Base-by-base conservation (phyloP, 2,797 vertebrate species). In the Microcaecilia unicolor region DNA sequence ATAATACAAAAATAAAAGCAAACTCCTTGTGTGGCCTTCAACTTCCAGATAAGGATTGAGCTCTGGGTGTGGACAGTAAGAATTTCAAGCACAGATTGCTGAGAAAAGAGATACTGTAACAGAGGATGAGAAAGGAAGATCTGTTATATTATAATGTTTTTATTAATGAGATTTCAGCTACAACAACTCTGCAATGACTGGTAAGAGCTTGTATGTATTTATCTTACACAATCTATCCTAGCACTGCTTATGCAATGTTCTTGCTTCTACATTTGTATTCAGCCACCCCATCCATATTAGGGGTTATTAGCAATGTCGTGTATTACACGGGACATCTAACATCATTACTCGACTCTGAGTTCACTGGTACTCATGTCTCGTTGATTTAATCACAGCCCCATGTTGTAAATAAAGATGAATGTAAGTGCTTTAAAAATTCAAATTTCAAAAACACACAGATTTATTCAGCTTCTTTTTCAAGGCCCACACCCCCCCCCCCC, bases 231-330 rank as follows among this genome's bases (percentile, higher is more conserved):
- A 42, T 53, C 31, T 41, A 33, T 40, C 36, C 15, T 44, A 25
- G 5, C 19, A 12, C 29, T 45, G 50, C 24, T 37, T 57, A 18
- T 29, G 28, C 7, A 18, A 18, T 58, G 26, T 11, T 36, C 22
- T 21, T 28, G 25, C n/a, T 12, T 8, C 20, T 30, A 25, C 29
- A 10, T 34, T 51, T 61, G 70, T 76, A 65, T 70, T 68, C 55
- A 69, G 58, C 51, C 44, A 6, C 3, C 25, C 16, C 28, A 28
- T 28, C n/a, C 15, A 49, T 49, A 11, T 38, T 46, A 44, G 47
- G 43, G 32, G 35, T 27, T 41, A 41, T 42, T 23, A 46, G 32
- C 46, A 48, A 53, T 58, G 60, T 58, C 37, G 61, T 22, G 10
- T 25, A 21, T 49, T 50, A 11, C 35, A 22, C 34, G 38, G 50